phyloP scores from a whole-genome alignment of 1,140 invertebrate genomes.

The Chlorops oryzae region DNA sequence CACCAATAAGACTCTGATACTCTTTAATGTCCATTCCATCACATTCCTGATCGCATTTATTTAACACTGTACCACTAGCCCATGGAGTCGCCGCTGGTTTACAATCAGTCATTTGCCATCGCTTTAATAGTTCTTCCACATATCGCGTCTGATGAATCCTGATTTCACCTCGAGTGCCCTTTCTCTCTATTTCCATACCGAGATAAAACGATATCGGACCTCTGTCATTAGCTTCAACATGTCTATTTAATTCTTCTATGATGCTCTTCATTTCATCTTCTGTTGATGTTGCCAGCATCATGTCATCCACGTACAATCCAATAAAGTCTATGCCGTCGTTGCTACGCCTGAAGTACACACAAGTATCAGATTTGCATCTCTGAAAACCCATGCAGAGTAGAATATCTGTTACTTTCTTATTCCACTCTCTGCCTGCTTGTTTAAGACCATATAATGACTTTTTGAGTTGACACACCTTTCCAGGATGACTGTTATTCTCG shows the following conservation, averaged over 20 bases:
- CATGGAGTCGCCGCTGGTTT: conserved; percentile 1
- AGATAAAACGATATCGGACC: too few relatives aligned
- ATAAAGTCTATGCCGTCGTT: conserved; percentile 4
- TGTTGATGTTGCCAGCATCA: conserved; percentile 14
- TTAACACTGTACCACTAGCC: neutral
- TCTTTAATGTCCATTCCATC: conserved; percentile 2
- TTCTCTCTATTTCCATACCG: too few relatives aligned
- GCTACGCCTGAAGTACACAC: conserved; percentile 2
- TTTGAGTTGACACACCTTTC: conserved; percentile 28
- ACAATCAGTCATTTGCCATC: conserved; percentile 16
- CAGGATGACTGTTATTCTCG: conserved; percentile 9
- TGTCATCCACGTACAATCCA: conserved; percentile 13
- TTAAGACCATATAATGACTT: conserved; percentile 42
- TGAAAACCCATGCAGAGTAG: conserved; percentile 17
- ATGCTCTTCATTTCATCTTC: conserved; percentile 4
- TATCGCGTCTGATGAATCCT: too few relatives aligned
- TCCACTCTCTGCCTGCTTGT: conserved; percentile 35
- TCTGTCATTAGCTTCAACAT: too few relatives aligned
- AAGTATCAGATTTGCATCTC: conserved; percentile 18
- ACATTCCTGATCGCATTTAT: neutral
- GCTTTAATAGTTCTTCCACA: too few relatives aligned
- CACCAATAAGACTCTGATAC: conserved; percentile 33
- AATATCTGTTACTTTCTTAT: conserved; percentile 20
- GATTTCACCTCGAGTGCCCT: too few relatives aligned
- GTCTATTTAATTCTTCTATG: neutral